Evolutionary conservation across 2,797 vertebrate species (phyloP).

Genomic region (Leptodactylus fallax): DNA sequence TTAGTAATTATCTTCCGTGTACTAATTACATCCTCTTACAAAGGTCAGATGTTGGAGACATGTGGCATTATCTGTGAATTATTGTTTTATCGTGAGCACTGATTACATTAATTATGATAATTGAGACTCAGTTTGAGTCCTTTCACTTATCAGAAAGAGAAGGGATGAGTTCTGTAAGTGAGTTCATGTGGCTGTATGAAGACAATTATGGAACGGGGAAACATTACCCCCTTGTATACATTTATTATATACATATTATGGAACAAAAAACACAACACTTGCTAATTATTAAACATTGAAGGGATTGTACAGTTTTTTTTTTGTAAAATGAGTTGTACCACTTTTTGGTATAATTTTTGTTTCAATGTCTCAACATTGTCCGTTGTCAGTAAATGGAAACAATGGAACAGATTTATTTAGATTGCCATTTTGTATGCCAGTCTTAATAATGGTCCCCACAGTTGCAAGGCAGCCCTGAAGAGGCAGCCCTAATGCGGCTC

Average conservation of each 20-base stretch:
- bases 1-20: conserved; percentile 27
- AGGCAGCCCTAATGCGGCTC: too few relatives aligned
- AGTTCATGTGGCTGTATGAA: background rate
- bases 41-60: conserved; percentile 45
- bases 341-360: too few relatives aligned
- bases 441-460: too few relatives aligned
- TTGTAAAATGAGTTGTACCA: background rate
- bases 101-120: conserved; percentile 56
- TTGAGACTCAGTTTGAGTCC: conserved; percentile 4
- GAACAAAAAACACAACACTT: background rate
- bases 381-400: too few relatives aligned
- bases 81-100: conserved; percentile 23
- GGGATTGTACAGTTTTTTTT: background rate
- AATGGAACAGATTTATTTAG: too few relatives aligned
- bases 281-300: background rate
- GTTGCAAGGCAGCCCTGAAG: too few relatives aligned
- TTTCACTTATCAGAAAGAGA: background rate
- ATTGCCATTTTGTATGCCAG: too few relatives aligned
- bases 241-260: background rate
- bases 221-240: too few relatives aligned
- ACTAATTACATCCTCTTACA: conserved; percentile 41
- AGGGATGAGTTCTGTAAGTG: background rate
- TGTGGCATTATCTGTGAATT: conserved; percentile 24
- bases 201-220: background rate
- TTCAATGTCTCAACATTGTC: too few relatives aligned